Percentiles rank a stretch among this genome's conserved stretches.
phyloP scores from a whole-genome alignment of 2,888 invertebrate species.

The Hipparchia semele region DNA sequence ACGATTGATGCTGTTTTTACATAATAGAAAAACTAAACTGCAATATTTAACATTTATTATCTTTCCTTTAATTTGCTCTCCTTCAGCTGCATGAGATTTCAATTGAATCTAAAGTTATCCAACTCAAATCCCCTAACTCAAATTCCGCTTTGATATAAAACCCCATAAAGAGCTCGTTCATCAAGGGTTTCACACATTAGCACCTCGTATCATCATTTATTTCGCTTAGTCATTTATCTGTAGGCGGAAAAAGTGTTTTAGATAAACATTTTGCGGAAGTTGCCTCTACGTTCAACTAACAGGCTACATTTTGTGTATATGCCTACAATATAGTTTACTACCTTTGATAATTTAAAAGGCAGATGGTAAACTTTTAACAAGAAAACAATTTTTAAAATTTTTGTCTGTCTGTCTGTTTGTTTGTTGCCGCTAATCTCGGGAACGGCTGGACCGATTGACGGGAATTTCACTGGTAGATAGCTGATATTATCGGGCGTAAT shows the following conservation, averaged over 20 bases:
- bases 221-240: conserved; percentile 37
- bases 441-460: too few species aligned
- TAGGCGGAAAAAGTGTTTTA: conserved; percentile 1
- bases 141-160: conserved; percentile 7
- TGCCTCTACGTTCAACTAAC: not conserved
- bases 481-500: too few species aligned
- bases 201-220: conserved; percentile 33
- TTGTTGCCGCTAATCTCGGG: too few species aligned
- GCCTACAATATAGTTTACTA: not conserved
- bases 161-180: not conserved
- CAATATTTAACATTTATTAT: not conserved
- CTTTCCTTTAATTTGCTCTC: not conserved
- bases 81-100: not conserved
- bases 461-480: too few species aligned
- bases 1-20: too few species aligned
- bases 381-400: too few species aligned
- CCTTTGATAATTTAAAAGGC: too few species aligned
- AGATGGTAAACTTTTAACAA: too few species aligned
- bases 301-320: not conserved
- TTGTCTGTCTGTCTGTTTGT: too few species aligned
- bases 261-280: not conserved
- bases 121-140: not conserved
- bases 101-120: conserved; percentile 7
- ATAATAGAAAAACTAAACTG: not conserved
- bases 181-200: conserved; percentile 26